phyloP scores from a whole-genome alignment of 2,888 invertebrate genomes.

The Rhagium mordax region DNA sequence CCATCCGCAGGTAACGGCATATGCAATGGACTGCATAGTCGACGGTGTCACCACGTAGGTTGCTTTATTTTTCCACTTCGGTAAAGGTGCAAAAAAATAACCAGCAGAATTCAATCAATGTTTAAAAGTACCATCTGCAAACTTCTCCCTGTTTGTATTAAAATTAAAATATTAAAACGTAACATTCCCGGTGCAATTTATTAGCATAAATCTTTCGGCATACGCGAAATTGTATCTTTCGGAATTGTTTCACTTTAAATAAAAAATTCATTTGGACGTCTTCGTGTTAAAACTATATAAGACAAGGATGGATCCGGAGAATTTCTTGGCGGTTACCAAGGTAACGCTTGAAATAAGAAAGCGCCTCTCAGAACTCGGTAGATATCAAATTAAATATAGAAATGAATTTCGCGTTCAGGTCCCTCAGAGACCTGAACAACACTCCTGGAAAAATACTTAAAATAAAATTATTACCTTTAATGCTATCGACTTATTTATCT shows the following conservation, averaged over 20 bases:
- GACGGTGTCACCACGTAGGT: background rate
- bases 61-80: background rate
- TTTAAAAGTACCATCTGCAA: background rate
- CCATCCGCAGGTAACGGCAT: background rate
- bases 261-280: conserved; percentile 29
- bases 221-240: conserved; percentile 7
- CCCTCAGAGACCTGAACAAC: conserved; percentile 55
- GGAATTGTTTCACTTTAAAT: conserved; percentile 22
- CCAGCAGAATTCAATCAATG: background rate
- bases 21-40: background rate
- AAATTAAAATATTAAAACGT: conserved; percentile 10
- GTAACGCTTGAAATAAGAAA: conserved; percentile 56
- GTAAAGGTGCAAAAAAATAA: background rate
- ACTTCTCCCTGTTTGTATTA: background rate
- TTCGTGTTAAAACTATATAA: conserved; percentile 33
- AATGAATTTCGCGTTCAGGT: conserved; percentile 61
- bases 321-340: conserved; percentile 18
- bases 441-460: conserved; percentile 60
- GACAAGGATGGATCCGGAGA: conserved; percentile 15
- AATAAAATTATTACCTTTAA: conserved; percentile 59
- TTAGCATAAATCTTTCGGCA: conserved; percentile 20
- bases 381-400: conserved; percentile 65
- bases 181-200: background rate
- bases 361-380: conserved; percentile 53
- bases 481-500: conserved; percentile 49